Evolutionary conservation across 2,113 vertebrate species (phyloP).

Genomic region (Hemicordylus capensis): DNA sequence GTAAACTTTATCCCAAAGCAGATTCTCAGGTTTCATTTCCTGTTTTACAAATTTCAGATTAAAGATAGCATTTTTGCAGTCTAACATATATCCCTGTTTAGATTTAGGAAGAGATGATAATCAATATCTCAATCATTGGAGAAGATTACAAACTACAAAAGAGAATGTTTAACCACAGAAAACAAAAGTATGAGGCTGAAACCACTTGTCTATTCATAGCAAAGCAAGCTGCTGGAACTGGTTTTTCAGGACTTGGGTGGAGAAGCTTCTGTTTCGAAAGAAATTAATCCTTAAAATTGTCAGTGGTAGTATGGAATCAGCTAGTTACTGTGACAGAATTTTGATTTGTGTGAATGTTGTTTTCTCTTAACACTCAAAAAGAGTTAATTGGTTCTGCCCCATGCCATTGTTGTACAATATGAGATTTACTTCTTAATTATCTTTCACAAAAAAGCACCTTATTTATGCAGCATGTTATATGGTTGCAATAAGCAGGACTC

Average conservation of each 20-base stretch:
- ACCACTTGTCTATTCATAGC: constrained; percentile 66
- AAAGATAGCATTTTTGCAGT: not conserved
- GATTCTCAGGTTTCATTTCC: not conserved
- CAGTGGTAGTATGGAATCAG: constrained; percentile 36
- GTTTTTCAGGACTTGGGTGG: constrained; percentile 72
- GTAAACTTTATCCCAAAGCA: not conserved
- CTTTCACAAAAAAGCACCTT: not conserved
- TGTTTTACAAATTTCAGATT: not conserved
- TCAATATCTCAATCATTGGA: constrained; percentile 1
- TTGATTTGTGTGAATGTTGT: not conserved
- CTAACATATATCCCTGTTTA: not conserved
- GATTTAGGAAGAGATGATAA: not conserved
- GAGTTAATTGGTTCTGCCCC: not conserved
- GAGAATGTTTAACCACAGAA: constrained; percentile 26
- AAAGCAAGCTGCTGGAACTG: constrained; percentile 70
- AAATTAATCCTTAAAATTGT: constrained; percentile 57
- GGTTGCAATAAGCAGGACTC: not conserved
- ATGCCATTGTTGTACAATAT: not conserved
- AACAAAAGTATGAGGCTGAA: constrained; percentile 23
- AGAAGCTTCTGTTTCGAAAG: constrained; percentile 69
- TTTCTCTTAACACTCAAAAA: constrained; percentile 19
- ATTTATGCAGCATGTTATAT: not conserved
- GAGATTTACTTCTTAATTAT: not conserved
- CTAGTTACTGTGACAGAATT: constrained; percentile 21
- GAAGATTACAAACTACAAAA: constrained; percentile 23